Conservation (phyloP, 2,113 vertebrate genomes). For the Halcyon malimbica region DNA sequence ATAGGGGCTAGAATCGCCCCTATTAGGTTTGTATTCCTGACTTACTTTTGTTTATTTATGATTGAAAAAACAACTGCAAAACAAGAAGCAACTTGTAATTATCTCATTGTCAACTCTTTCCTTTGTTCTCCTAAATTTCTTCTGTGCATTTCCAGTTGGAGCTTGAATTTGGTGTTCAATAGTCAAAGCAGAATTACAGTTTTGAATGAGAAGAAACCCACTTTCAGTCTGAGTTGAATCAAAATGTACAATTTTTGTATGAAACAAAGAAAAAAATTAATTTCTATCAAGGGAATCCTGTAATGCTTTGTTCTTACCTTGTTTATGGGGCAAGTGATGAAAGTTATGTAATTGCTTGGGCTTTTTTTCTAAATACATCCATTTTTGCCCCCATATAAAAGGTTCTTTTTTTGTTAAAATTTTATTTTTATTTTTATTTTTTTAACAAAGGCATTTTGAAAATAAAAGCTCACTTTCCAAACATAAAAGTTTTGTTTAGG, state of each 20-base stretch:
- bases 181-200: neutral
- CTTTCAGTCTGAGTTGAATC: neutral
- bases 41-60: neutral
- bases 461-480: neutral
- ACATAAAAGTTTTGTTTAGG: neutral
- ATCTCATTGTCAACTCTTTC: neutral
- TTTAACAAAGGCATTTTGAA: neutral
- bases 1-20: too few species aligned
- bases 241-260: neutral
- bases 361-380: accelerated
- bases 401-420: neutral
- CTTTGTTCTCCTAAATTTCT: neutral
- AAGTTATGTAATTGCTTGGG: neutral
- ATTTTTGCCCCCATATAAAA: neutral
- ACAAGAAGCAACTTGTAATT: neutral
- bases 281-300: neutral
- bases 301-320: neutral
- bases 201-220: accelerated
- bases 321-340: neutral
- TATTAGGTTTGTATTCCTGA: neutral
- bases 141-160: neutral
- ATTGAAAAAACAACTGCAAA: neutral
- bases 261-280: neutral
- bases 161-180: neutral
- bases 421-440: neutral